Percentiles rank a stretch among this genome's conserved stretches.
Evolutionary conservation across 2,113 vertebrate genomes (phyloP).

Genomic region (Rhynchomys soricoides): DNA sequence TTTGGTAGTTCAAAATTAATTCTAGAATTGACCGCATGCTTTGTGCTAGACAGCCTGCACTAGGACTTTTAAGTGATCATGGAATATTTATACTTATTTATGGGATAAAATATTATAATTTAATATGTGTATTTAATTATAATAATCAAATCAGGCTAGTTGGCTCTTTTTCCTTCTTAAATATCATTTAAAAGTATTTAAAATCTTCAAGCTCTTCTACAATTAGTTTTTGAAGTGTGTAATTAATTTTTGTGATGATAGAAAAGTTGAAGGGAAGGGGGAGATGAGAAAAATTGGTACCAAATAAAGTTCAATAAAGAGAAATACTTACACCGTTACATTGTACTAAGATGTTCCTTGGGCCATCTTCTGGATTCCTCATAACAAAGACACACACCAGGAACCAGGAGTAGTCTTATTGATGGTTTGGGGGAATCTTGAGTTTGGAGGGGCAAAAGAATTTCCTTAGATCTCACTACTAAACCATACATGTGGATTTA

Average conservation of each 20-base stretch:
- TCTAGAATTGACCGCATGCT: neutral
- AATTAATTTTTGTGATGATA: neutral
- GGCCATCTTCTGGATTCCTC: neutral
- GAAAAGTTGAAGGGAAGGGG: neutral
- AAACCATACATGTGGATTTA: slow-evolving; percentile 20
- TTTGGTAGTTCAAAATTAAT: neutral
- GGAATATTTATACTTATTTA: neutral
- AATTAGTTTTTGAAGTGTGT: neutral
- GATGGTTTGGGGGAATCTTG: neutral
- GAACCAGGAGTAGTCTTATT: neutral
- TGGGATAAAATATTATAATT: neutral
- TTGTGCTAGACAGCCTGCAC: neutral
- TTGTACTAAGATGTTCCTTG: neutral
- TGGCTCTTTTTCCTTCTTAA: neutral
- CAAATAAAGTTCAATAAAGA: neutral
- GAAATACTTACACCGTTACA: neutral
- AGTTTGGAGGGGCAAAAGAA: neutral
- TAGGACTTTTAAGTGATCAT: neutral
- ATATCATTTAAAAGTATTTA: neutral
- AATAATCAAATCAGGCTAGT: neutral
- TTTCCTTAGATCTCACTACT: neutral
- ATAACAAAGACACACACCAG: neutral
- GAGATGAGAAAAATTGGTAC: neutral
- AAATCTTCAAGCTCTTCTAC: neutral
- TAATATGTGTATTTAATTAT: neutral